Conservation (phyloP, 2,888 invertebrate species). For the Sinodicranocentrus sp. region DNA sequence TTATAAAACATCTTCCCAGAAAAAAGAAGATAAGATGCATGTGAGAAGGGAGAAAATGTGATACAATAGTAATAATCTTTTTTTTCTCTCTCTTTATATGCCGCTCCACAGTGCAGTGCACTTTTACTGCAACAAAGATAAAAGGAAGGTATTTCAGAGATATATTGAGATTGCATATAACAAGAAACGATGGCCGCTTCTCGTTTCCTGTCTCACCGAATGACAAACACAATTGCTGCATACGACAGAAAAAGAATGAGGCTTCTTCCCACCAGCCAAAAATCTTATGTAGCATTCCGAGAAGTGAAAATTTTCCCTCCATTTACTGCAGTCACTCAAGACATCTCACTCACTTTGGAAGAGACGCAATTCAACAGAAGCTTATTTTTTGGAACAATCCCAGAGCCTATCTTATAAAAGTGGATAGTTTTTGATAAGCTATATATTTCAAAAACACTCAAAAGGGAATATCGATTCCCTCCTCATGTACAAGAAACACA, state of each 20-base stretch:
- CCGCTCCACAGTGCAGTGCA: slow-evolving; percentile 14
- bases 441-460: too few species aligned
- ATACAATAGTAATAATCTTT: slow-evolving; percentile 31
- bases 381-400: slow-evolving; percentile 17
- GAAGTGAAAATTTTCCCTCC: slow-evolving; percentile 12
- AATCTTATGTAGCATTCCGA: not conserved
- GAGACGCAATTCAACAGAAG: slow-evolving; percentile 1
- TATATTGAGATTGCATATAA: not conserved
- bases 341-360: not conserved
- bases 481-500: too few species aligned
- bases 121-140: slow-evolving; percentile 13
- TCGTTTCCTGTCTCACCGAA: not conserved
- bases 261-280: not conserved
- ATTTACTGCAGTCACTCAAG: not conserved
- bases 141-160: too few species aligned
- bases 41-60: not conserved
- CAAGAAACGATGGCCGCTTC: not conserved
- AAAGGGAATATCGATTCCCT: slow-evolving; percentile 14
- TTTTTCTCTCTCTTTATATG: slow-evolving; percentile 30
- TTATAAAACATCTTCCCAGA: not conserved
- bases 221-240: not conserved
- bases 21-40: not conserved
- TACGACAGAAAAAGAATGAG: not conserved
- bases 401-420: slow-evolving; percentile 11
- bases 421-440: too few species aligned